Evolutionary conservation across 2,797 vertebrate species (phyloP), one percentile per base, ranked within the genome.

Genomic region (Hipposideros larvatus): DNA sequence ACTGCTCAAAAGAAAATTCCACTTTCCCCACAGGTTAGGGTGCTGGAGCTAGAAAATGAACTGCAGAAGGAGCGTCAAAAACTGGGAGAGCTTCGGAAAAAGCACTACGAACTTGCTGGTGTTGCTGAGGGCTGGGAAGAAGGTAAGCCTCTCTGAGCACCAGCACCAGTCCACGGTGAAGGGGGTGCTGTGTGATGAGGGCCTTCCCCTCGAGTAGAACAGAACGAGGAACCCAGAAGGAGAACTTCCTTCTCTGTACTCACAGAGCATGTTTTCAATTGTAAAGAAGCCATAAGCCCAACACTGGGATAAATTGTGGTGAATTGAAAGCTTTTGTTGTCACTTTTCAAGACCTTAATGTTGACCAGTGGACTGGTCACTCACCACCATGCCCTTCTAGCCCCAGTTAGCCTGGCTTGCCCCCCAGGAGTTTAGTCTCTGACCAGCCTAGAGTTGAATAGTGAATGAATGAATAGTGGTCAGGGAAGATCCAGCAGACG

Each of bases 101-200:
- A 99, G 97, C 99, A 99, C 98, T 99, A 99, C 0, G 99, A 99
- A 97, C 98, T 99, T 93, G 99, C 99, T 0, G 99, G 99, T 0
- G 99, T 99, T 19, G 99, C 99, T 0, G 99, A 99, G 97, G 99
- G 99, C 97, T 99, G 99, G 99, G 99, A 99, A 37, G 99, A 99
- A 95, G 99, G 98, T 0, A 96, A 98, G 98, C 68, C 79, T 73
- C 28, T 26, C 2, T 7, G 59, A 16, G 77, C 21, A 13, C 5
- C 3, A 0, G 6, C 0, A 1, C 66, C 6, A 11, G 24, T 41
- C 74, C 1, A 0, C 24, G 1, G 24, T 0, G 19, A 46, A n/a
- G 78, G 14, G 73, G 43, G 46, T 6, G 10, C 34, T 11, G 1
- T 24, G 24, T 34, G 57, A 24, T 14, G n/a, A 41, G 88, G 43